phyloP scores from a whole-genome alignment of 2,888 invertebrate species.

The Cephus runcator region DNA sequence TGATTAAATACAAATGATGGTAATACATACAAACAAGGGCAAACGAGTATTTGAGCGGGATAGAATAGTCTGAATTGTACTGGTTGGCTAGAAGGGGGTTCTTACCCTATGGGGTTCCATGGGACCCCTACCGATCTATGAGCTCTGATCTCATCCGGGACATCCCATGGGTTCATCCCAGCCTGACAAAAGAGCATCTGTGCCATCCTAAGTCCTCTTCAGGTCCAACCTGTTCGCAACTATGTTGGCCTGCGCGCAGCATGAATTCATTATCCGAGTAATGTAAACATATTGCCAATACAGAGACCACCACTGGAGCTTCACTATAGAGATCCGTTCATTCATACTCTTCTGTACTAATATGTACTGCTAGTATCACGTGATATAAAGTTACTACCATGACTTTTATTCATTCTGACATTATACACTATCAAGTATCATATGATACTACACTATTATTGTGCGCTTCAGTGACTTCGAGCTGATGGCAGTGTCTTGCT shows the following conservation, averaged over 20 bases:
- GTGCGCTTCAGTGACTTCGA: not conserved
- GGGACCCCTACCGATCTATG: constrained; percentile 1
- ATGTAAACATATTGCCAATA: constrained; percentile 63
- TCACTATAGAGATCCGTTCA: not conserved
- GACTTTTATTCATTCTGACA: not conserved
- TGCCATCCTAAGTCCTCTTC: constrained; percentile 23
- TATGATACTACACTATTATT: not conserved
- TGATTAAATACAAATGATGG: constrained; percentile 41
- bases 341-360: not conserved
- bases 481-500: not conserved
- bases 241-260: constrained; percentile 46
- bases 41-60: constrained; percentile 62
- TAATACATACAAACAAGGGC: constrained; percentile 59
- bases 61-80: constrained; percentile 25
- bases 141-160: constrained; percentile 31
- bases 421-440: not conserved
- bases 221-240: constrained; percentile 56
- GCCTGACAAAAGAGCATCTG: constrained; percentile 47
- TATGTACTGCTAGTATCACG: not conserved
- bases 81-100: not conserved
- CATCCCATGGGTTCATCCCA: constrained; percentile 25
- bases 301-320: not conserved
- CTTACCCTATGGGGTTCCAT: not conserved
- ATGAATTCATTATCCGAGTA: constrained; percentile 63
- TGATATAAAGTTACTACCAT: not conserved